Conservation (phyloP, 2,888 invertebrate genomes). For the Luperina testacea region DNA sequence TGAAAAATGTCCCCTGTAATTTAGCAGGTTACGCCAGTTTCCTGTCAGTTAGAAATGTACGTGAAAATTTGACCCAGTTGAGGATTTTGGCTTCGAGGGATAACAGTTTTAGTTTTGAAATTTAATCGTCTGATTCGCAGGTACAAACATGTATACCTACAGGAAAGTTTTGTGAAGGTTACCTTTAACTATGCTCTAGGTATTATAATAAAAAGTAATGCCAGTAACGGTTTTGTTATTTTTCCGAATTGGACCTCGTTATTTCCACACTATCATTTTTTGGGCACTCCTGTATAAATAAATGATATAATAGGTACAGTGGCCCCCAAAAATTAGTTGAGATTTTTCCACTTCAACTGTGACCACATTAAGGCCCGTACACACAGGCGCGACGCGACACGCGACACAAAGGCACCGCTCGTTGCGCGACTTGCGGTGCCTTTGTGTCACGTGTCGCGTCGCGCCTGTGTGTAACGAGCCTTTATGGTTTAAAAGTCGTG, state of each 20-base stretch:
- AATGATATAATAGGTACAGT: too few species aligned
- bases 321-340: too few species aligned
- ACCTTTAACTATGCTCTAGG: too few species aligned
- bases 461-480: too few species aligned
- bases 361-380: too few species aligned
- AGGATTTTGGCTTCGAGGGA: slow-evolving; percentile 6
- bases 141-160: slow-evolving; percentile 15
- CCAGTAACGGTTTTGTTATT: neutral
- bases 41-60: slow-evolving; percentile 50
- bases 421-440: too few species aligned
- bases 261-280: neutral
- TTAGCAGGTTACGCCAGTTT: slow-evolving; percentile 69
- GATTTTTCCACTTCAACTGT: too few species aligned
- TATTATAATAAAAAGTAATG: neutral
- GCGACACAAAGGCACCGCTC: too few species aligned
- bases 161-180: neutral
- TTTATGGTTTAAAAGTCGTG: too few species aligned
- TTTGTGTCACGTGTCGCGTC: too few species aligned
- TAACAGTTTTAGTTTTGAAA: slow-evolving; percentile 55
- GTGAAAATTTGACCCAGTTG: slow-evolving; percentile 72
- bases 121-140: slow-evolving; percentile 47
- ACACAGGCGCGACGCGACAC: too few species aligned
- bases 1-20: slow-evolving; percentile 75
- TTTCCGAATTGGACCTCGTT: neutral
- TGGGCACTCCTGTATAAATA: neutral